Conservation (phyloP, 2,888 invertebrate genomes). For the Tetanocera ferruginea region DNA sequence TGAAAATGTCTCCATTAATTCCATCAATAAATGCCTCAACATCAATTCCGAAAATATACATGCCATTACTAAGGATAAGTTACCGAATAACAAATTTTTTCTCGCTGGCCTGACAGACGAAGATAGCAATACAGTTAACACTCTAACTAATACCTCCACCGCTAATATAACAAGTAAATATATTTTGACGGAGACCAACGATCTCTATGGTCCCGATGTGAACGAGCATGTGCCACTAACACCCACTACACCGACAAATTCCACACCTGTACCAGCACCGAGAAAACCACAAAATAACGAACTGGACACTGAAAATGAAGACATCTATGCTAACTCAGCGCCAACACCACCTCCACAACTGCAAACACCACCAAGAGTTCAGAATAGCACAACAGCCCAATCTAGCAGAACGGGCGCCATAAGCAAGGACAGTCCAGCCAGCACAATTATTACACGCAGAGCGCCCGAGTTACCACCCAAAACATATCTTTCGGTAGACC, state of each 20-base stretch:
- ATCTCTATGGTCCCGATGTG: slow-evolving; percentile 62
- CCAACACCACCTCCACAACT: neutral
- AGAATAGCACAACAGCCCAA: neutral
- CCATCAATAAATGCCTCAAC: slow-evolving; percentile 61
- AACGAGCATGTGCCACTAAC: slow-evolving; percentile 60
- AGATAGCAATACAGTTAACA: slow-evolving; percentile 37
- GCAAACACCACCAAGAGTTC: slow-evolving; percentile 36
- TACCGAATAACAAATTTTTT: slow-evolving; percentile 59
- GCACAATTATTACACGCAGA: slow-evolving; percentile 47
- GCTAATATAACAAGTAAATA: slow-evolving; percentile 40
- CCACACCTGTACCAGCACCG: slow-evolving; percentile 65
- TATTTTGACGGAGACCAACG: slow-evolving; percentile 58
- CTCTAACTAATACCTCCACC: slow-evolving; percentile 22
- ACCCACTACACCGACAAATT: slow-evolving; percentile 22
- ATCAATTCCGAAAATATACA: slow-evolving; percentile 64
- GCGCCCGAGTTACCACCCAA: slow-evolving; percentile 60
- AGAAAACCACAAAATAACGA: slow-evolving; percentile 56
- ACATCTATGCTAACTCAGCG: slow-evolving; percentile 49
- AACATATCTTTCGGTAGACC: slow-evolving; percentile 50
- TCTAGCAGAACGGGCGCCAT: slow-evolving; percentile 50
- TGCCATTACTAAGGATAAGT: slow-evolving; percentile 58
- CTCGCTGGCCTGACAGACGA: slow-evolving; percentile 48
- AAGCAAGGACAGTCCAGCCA: slow-evolving; percentile 49
- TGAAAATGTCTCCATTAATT: slow-evolving; percentile 65
- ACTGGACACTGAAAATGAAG: slow-evolving; percentile 36